Evolutionary conservation across 2,797 vertebrate species (phyloP), one percentile per base, ranked within the genome.

Genomic region (Lagodon rhomboides): DNA sequence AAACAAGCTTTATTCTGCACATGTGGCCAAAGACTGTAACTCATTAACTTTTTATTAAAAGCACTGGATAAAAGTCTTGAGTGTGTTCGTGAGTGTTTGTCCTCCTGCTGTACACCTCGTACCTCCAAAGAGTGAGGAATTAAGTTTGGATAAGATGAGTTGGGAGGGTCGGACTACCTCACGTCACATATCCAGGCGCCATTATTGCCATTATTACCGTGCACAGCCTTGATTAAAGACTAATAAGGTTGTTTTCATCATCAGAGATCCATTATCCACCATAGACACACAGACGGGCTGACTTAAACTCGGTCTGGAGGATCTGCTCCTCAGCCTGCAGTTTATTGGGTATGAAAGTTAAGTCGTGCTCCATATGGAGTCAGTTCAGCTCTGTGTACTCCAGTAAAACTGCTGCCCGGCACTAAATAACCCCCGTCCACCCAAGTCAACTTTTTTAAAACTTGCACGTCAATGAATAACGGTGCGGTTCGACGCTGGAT

Each of bases 311-410:
- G 75, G 46, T 51, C 67, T 75, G 51, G 44, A 60, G 53, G 30
- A 84, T 74, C 53, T 47, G 17, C 55, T 84, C 27, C 44, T 79
- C 71, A 59, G 23, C 66, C 67, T 83, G 66, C 71, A 78, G 65
- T 73, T 85, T 83, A 70, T 65, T 79, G 79, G 51, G 83, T 56
- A 82, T 85, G 62, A 83, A 84, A 79, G 61, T 77, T 46, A 80
- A 72, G 60, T 70, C 61, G 65, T 50, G 65, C 55, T 77, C 44
- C 58, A 68, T 76, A 65, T 82, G 73, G 68, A 75, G 41, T 82
- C 55, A 58, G 59, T 66, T 90, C 47, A 76, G 66, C 43, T 64
- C 66, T 34, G 30, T 22, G 55, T 56, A 25, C 38, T 76, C 56
- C 62, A 62, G 22, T 75, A 60, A 87, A 83, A 62, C 65, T 71